Base-by-base conservation (phyloP, 2,797 vertebrate genomes). In the Decapterus maruadsi region DNA sequence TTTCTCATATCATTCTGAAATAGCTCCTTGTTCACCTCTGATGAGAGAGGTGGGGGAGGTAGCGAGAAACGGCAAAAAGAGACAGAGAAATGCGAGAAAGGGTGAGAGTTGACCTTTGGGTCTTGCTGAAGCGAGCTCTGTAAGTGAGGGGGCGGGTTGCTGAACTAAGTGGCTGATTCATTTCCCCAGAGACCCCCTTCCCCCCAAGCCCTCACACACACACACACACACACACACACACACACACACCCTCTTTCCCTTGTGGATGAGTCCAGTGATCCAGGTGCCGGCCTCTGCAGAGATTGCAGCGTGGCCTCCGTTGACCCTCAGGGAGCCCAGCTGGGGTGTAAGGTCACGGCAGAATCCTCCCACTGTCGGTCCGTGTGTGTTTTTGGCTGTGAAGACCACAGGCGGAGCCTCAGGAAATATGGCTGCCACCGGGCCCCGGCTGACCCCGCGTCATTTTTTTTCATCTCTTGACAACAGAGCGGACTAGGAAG, bases 151-250 rank as follows among this genome's bases (percentile, higher is more conserved):
- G 92, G 88, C 89, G 90, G 90, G 80, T 70, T 77, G 78, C 81
- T 90, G 78, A 87, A 88, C 90, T 90, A 91, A 91, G 92, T 90
- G 90, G 84, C 92, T 93, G 91, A 93, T 93, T 94, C 91, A 93
- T 94, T 93, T 93, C 90, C 91, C 89, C 62, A 72, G 80, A 81
- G 87, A 77, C 78, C 64, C 79, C 83, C 81, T 38, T 51, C 82
- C 78, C 78, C 82, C 87, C 68, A 64, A 43, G 36, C 65, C 20
- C 16, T 1, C 43, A 45, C 43, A 45, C 43, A 45, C 43, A 45
- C 43, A 17, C 43, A 45, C 43, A 45, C 43, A 45, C 46, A 66
- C 46, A 74, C 42, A 51, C 72, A 70, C 59, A 75, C 54, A 76
- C 36, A 68, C 71, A 70, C 48, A 65, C 60, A 68, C 68, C 46